Percentiles rank a stretch among this genome's conserved stretches.
phyloP scores from a whole-genome alignment of 2,113 vertebrate genomes.

The Egretta garzetta region DNA sequence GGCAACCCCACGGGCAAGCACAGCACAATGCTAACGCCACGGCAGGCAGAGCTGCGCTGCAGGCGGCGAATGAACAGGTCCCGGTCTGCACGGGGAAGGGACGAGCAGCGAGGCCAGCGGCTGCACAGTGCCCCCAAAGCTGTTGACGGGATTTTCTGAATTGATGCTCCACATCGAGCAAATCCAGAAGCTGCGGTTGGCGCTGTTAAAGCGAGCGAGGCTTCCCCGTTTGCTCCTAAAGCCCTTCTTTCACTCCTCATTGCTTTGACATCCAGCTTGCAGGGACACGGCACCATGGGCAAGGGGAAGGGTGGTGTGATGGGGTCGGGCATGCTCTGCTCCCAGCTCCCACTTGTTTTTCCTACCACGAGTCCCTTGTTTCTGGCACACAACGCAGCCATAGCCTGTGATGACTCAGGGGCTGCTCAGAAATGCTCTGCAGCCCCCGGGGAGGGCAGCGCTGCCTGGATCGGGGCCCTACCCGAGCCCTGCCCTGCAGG shows the following conservation, averaged over 20 bases:
- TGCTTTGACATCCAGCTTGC: not conserved
- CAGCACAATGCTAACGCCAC: accelerated
- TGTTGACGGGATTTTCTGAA: not conserved
- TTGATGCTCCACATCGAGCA: not conserved
- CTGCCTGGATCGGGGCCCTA: not conserved
- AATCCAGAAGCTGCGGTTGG: not conserved
- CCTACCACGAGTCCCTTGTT: not conserved
- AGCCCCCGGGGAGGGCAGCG: accelerated
- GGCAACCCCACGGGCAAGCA: not conserved
- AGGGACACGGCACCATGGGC: not conserved
- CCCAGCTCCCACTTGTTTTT: not conserved
- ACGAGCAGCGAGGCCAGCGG: not conserved
- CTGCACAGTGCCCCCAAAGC: not conserved
- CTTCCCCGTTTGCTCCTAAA: not conserved
- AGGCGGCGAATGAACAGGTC: not conserved
- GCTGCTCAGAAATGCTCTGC: not conserved
- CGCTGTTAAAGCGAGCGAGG: not conserved
- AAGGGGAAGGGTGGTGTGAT: not conserved
- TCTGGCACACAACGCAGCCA: not conserved
- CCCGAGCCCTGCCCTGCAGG: not conserved
- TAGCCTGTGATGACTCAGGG: not conserved
- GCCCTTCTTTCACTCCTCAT: not conserved
- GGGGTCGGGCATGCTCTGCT: not conserved
- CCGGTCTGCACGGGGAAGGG: not conserved
- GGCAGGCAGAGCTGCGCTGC: not conserved